Percentiles rank a stretch among this genome's conserved stretches.
Conservation (phyloP, 2,797 vertebrate species). For the Ptychadena robeensis region DNA sequence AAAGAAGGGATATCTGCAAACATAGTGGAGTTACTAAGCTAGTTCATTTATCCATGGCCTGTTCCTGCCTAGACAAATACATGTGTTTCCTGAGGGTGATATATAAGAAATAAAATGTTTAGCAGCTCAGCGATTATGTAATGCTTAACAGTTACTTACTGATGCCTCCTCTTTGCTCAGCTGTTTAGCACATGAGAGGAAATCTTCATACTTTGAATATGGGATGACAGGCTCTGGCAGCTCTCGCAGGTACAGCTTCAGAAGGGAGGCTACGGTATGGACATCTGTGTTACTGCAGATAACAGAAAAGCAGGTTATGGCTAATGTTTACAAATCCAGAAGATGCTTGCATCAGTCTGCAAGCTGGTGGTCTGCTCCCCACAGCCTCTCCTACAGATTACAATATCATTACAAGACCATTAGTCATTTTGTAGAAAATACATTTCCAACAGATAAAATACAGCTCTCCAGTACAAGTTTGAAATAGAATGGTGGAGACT, state of each 20-base stretch:
- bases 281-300: conserved; percentile 90
- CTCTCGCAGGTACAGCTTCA: conserved; percentile 94
- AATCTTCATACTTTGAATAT: conserved; percentile 91
- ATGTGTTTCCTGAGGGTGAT: not conserved
- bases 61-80: not conserved
- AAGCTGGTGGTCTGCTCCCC: not conserved
- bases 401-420: too few relatives aligned
- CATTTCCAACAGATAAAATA: too few relatives aligned
- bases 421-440: too few relatives aligned
- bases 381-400: not conserved
- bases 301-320: conserved; percentile 50
- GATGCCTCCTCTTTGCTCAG: conserved; percentile 90
- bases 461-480: too few relatives aligned
- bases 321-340: conserved; percentile 18
- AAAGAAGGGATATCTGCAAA: too few relatives aligned
- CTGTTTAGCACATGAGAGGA: conserved; percentile 88
- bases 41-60: not conserved
- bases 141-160: conserved; percentile 75
- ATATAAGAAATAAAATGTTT: not conserved
- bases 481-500: too few relatives aligned
- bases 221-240: conserved; percentile 95
- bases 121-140: not conserved
- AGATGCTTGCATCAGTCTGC: not conserved
- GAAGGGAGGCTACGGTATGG: conserved; percentile 93
- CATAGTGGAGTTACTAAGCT: too few relatives aligned